Evolutionary conservation across 2,797 vertebrate genomes (phyloP).

Genomic region (Scyliorhinus canicula): DNA sequence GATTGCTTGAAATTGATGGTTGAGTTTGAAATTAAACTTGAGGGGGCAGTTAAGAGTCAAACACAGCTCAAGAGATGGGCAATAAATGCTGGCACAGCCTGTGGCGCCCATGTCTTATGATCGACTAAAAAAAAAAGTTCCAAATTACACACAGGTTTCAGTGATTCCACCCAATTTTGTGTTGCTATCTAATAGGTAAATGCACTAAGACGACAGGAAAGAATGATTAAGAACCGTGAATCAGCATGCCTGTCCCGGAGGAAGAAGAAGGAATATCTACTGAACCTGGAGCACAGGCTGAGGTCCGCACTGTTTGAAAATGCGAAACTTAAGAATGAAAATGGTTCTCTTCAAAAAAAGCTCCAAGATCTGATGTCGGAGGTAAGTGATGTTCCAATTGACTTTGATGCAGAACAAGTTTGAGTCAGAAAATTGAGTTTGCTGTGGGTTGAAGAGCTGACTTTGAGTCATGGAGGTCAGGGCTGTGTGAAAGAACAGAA

Average conservation of each 20-base stretch:
- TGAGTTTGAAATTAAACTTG: neutral
- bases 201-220: slow-evolving; percentile 78
- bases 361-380: slow-evolving; percentile 78
- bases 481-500: neutral
- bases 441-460: neutral
- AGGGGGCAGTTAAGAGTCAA: too few relatives aligned
- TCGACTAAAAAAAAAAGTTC: too few relatives aligned
- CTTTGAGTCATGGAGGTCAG: neutral
- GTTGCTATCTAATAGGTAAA: slow-evolving; percentile 58
- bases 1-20: neutral
- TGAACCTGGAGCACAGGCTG: slow-evolving; percentile 75
- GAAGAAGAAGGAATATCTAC: slow-evolving; percentile 93
- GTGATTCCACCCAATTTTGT: accelerated
- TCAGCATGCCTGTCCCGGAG: slow-evolving; percentile 87
- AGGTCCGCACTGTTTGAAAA: slow-evolving; percentile 81
- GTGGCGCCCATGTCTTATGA: too few relatives aligned
- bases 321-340: slow-evolving; percentile 79
- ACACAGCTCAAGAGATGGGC: too few relatives aligned
- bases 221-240: slow-evolving; percentile 96
- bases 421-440: neutral
- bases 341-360: slow-evolving; percentile 78
- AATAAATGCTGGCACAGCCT: too few relatives aligned
- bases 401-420: neutral
- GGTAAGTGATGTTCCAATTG: slow-evolving; percentile 57
- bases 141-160: neutral